These are phyloP conservation scores for Eurosta solidaginis DNA, from an alignment of 1,140 invertebrate genomes.

Conservation along the genomic window DNA sequence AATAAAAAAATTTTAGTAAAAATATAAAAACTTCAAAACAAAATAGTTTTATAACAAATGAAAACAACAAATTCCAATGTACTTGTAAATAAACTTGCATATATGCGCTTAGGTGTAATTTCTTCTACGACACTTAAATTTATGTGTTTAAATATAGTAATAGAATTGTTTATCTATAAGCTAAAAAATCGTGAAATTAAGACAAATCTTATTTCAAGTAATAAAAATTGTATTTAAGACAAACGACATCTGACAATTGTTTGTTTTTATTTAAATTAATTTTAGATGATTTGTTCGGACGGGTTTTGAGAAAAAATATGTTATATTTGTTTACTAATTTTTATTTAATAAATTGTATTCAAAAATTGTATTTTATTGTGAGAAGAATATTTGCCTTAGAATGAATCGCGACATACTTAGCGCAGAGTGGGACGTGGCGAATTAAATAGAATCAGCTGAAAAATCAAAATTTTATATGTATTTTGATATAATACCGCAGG, in stretches of 20 bases:
- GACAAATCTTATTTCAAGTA: neutral
- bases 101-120: neutral
- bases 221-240: neutral
- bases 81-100: neutral
- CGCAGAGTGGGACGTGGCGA: too few relatives aligned
- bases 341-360: too few relatives aligned
- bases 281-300: neutral
- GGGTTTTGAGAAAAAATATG: neutral
- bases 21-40: neutral
- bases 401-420: too few relatives aligned
- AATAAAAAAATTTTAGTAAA: neutral
- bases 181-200: neutral
- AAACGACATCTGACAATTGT: neutral
- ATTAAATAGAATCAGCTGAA: too few relatives aligned
- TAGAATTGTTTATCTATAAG: neutral
- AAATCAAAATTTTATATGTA: too few relatives aligned
- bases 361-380: too few relatives aligned
- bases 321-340: too few relatives aligned
- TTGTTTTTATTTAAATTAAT: neutral
- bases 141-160: neutral
- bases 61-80: neutral
- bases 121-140: neutral
- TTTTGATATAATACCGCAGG: too few relatives aligned
- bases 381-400: too few relatives aligned
- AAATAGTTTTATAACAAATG: neutral